Evolutionary conservation across 2,113 vertebrate genomes (phyloP).

Genomic region (Galeopterus variegatus): DNA sequence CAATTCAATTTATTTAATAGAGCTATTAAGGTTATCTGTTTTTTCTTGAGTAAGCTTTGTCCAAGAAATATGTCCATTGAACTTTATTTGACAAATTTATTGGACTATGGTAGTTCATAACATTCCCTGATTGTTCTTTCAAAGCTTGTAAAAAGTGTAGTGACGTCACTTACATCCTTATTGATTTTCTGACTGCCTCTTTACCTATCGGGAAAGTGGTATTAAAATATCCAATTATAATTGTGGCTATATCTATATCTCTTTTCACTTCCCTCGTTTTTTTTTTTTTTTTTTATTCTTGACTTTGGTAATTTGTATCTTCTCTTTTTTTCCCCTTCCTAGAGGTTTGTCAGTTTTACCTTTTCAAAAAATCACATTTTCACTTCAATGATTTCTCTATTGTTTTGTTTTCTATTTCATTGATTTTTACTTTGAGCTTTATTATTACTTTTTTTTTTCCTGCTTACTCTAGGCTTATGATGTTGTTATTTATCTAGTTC

Average conservation of each 20-base stretch:
- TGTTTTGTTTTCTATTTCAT: not conserved
- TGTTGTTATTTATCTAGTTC: not conserved
- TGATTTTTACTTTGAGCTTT: not conserved
- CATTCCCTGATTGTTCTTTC: not conserved
- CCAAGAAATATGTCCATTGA: not conserved
- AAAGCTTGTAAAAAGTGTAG: not conserved
- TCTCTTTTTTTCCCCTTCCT: not conserved
- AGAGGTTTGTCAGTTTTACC: not conserved
- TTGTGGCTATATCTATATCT: not conserved
- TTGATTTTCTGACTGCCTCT: not conserved
- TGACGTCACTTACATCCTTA: not conserved
- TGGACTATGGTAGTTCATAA: not conserved
- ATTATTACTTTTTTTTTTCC: not conserved
- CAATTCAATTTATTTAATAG: not conserved
- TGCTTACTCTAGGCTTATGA: not conserved
- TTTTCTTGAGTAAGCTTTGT: not conserved
- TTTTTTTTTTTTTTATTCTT: not conserved
- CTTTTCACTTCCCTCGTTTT: not conserved
- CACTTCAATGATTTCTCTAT: not conserved
- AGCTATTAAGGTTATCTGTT: not conserved
- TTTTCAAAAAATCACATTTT: constrained; percentile 36
- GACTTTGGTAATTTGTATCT: not conserved
- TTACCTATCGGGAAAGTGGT: not conserved
- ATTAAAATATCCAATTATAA: not conserved
- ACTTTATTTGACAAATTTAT: not conserved